Evolutionary conservation across 2,797 vertebrate species (phyloP).

Genomic region (Amblyopsis hoosieri): DNA sequence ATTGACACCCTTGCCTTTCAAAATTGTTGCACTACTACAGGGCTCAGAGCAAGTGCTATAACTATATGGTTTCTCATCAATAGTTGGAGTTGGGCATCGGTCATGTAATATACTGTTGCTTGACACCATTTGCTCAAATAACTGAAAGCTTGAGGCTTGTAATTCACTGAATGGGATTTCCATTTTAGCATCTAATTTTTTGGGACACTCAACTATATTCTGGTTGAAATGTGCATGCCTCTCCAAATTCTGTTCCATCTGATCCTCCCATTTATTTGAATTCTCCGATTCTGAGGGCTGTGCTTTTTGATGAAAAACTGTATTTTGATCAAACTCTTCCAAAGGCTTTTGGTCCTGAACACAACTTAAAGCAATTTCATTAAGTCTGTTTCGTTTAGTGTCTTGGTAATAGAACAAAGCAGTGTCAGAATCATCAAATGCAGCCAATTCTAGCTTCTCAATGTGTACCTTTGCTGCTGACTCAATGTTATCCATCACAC

Average conservation of each 20-base stretch:
- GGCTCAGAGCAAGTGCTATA: constrained; percentile 8
- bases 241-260: constrained; percentile 8
- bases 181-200: constrained; percentile 13
- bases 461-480: not conserved
- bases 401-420: constrained; percentile 1
- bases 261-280: constrained; percentile 5
- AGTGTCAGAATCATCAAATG: constrained; percentile 9
- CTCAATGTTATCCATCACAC: constrained; percentile 8
- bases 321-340: not conserved
- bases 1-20: constrained; percentile 15
- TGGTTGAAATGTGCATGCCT: constrained; percentile 4
- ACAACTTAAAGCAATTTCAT: not conserved
- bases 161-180: constrained; percentile 41
- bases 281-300: constrained; percentile 14
- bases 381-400: constrained; percentile 20
- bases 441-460: constrained; percentile 2
- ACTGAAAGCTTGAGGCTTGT: constrained; percentile 16
- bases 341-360: constrained; percentile 19
- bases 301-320: constrained; percentile 1
- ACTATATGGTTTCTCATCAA: constrained; percentile 63
- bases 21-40: constrained; percentile 6
- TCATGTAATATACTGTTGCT: constrained; percentile 30
- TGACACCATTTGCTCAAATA: constrained; percentile 2
- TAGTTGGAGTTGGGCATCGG: constrained; percentile 67
- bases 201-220: not conserved